Percentiles rank a stretch among this genome's conserved stretches.
Conservation (phyloP, 2,888 invertebrate genomes). For the Pachymerium ferrugineum region DNA sequence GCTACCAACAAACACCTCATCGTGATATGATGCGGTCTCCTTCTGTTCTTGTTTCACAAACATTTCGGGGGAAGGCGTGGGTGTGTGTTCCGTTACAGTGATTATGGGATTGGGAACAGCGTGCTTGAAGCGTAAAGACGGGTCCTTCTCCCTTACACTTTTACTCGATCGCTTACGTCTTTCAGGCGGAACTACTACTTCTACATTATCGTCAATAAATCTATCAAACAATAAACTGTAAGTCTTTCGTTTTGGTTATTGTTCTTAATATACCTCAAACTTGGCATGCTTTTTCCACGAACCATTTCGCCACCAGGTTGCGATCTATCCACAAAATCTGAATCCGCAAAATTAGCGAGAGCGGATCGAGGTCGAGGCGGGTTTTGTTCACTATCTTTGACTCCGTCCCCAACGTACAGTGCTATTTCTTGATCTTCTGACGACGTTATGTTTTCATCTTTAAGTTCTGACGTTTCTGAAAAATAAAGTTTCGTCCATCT, state of each 20-base stretch:
- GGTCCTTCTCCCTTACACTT: slow-evolving; percentile 50
- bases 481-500: too few species aligned
- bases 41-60: slow-evolving; percentile 57
- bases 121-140: slow-evolving; percentile 39
- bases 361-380: slow-evolving; percentile 42
- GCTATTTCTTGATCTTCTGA: slow-evolving; percentile 36
- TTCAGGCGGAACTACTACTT: slow-evolving; percentile 60
- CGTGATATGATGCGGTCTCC: slow-evolving; percentile 44
- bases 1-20: slow-evolving; percentile 50
- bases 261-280: slow-evolving; percentile 64
- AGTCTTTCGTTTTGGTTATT: background rate
- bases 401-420: background rate
- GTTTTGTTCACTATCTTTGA: slow-evolving; percentile 30
- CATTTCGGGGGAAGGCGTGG: slow-evolving; percentile 83
- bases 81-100: slow-evolving; percentile 93
- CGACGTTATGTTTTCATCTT: slow-evolving; percentile 30
- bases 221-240: background rate
- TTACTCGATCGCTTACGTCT: slow-evolving; percentile 31
- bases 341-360: slow-evolving; percentile 40
- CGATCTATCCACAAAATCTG: slow-evolving; percentile 28
- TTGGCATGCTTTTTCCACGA: slow-evolving; percentile 95
- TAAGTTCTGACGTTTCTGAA: slow-evolving; percentile 5
- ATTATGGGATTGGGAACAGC: slow-evolving; percentile 88
- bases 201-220: slow-evolving; percentile 30
- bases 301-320: slow-evolving; percentile 53